These are phyloP conservation scores for Cercopithecus mona DNA, from an alignment of 2,113 vertebrate genomes.

Conservation along the genomic window DNA sequence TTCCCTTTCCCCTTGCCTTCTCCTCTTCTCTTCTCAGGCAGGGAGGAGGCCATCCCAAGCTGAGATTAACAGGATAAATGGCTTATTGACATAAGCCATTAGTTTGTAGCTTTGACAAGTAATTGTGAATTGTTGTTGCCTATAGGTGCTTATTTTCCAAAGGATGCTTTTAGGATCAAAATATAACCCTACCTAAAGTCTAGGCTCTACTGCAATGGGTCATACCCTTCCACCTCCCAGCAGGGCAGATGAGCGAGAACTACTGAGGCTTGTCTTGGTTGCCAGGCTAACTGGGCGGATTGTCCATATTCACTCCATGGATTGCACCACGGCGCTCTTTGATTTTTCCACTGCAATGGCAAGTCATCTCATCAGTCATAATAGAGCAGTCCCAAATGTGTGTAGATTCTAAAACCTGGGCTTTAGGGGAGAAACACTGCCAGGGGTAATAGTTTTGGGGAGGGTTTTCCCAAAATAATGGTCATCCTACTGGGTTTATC, in stretches of 20 bases:
- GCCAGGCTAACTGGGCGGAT: not conserved
- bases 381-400: not conserved
- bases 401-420: not conserved
- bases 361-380: not conserved
- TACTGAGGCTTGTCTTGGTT: not conserved
- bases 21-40: not conserved
- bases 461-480: not conserved
- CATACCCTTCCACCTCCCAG: not conserved
- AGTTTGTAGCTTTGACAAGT: not conserved
- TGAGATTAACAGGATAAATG: not conserved
- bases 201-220: not conserved
- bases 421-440: not conserved
- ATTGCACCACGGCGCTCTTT: fast-evolving
- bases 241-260: not conserved
- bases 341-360: fast-evolving
- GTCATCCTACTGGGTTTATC: not conserved
- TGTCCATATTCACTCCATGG: not conserved
- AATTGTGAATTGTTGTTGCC: constrained; percentile 42
- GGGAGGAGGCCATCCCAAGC: not conserved
- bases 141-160: constrained; percentile 45
- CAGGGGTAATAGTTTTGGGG: not conserved
- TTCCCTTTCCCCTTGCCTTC: not conserved
- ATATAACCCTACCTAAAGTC: not conserved
- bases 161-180: constrained; percentile 33
- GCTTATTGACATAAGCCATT: not conserved